Percentiles rank a stretch among this genome's conserved stretches.
Evolutionary conservation across 2,888 invertebrate species (phyloP).

Genomic region (Morpho achilles): DNA sequence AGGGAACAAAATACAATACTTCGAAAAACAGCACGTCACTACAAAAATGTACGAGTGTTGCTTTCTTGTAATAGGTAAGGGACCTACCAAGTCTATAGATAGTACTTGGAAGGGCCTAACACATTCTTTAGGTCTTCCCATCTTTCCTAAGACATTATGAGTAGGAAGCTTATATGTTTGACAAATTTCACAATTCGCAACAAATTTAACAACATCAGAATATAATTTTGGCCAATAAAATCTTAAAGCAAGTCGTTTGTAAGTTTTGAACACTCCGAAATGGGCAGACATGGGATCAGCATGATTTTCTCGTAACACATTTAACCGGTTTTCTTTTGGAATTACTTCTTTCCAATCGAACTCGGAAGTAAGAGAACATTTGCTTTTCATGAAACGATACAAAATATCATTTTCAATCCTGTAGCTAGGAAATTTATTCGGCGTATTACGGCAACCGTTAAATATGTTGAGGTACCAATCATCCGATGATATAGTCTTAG

Average conservation of each 20-base stretch:
- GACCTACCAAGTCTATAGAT: slow-evolving; percentile 21
- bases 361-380: slow-evolving; percentile 22
- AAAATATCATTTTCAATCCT: slow-evolving; percentile 13
- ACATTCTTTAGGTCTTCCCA: slow-evolving; percentile 27
- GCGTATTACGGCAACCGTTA: slow-evolving; percentile 19
- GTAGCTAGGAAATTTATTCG: slow-evolving; percentile 15
- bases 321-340: slow-evolving; percentile 19
- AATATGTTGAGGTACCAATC: slow-evolving; percentile 27
- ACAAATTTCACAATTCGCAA: slow-evolving; percentile 13
- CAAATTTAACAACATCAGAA: slow-evolving; percentile 10
- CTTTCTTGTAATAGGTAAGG: slow-evolving; percentile 19
- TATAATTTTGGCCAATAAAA: slow-evolving; percentile 23
- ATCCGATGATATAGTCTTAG: slow-evolving; percentile 13
- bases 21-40: slow-evolving; percentile 25
- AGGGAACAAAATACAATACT: slow-evolving; percentile 23
- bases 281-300: slow-evolving; percentile 19
- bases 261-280: slow-evolving; percentile 30
- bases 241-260: slow-evolving; percentile 19
- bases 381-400: slow-evolving; percentile 18
- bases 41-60: slow-evolving; percentile 20
- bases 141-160: slow-evolving; percentile 22
- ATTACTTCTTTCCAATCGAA: slow-evolving; percentile 30
- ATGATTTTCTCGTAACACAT: slow-evolving; percentile 18
- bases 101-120: slow-evolving; percentile 15
- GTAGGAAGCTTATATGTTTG: slow-evolving; percentile 22